Base-by-base conservation (phyloP, 2,113 vertebrate genomes). In the Amazona vittata region DNA sequence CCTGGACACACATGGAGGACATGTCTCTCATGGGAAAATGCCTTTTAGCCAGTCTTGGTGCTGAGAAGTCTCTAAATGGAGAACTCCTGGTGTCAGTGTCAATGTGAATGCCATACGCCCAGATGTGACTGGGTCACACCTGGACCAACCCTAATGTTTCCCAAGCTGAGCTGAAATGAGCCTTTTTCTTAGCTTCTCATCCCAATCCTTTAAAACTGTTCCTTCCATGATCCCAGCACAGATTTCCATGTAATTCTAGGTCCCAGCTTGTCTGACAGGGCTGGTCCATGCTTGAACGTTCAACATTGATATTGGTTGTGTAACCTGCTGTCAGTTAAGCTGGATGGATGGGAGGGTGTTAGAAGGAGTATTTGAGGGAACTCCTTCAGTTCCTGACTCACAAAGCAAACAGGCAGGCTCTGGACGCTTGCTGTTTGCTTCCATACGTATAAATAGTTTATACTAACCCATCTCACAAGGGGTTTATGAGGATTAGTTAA, bases 1-100 rank as follows among this genome's bases (percentile, higher is more conserved):
- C 93, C 93, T 91, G 92, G 49, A 35, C 57, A 55, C 11, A 55
- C 46, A 75, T 83, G 84, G 64, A 92, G 59, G 37, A 64, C 50
- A 82, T 93, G 86, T 81, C 92, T 96, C 90, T 75, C 59, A 83
- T 89, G 75, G 82, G 46, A 85, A 96, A 86, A 94, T 78, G 90
- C 86, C 83, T 95, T 68, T 62, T 41, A 86, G 52, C 19, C 60
- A 57, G 62, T 43, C 69, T 35, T 77, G 52, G n/a, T 49, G 35
- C 5, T 63, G 28, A 81, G 41, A 70, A 52, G 49, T 74, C n/a
- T 81, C 21, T 79, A 92, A 85, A 80, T 33, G 14, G 60, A 52
- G 33, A 64, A 46, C 41, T 93, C 82, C 29, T 65, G 46, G 25
- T 86, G 25, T 68, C 52, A 44, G 5, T 69, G 52, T 63, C 50